phyloP scores from a whole-genome alignment of 2,113 vertebrate species.

The Rhadina sibilatrix region DNA sequence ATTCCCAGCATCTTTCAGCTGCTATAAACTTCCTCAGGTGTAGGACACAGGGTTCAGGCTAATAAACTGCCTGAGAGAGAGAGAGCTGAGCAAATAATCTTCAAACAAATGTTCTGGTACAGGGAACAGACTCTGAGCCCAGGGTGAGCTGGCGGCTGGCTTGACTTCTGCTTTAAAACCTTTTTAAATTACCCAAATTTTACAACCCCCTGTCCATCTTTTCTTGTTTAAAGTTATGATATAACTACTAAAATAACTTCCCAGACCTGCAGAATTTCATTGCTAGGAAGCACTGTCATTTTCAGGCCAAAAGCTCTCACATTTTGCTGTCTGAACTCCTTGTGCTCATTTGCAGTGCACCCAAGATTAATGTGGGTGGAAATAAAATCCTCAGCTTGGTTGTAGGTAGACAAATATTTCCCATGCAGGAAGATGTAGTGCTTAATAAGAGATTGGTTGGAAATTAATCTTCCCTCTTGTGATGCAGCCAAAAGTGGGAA shows the following conservation, averaged over 20 bases:
- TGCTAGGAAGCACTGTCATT: background rate
- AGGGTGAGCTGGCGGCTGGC: background rate
- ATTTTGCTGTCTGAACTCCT: background rate
- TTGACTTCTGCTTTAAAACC: background rate
- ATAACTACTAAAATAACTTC: background rate
- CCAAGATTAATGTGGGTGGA: background rate
- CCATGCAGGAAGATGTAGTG: background rate
- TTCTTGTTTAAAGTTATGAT: background rate
- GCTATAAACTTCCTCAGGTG: background rate
- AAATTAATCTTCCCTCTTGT: background rate
- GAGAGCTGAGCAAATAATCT: background rate
- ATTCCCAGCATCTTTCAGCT: background rate
- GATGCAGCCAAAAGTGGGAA: background rate
- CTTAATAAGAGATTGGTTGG: background rate
- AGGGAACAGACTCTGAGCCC: background rate
- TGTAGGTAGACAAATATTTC: background rate
- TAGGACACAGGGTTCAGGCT: background rate
- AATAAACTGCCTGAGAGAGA: background rate
- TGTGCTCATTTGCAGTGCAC: background rate
- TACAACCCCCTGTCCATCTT: background rate
- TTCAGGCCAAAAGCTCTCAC: background rate
- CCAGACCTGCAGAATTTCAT: background rate
- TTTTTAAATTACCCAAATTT: background rate
- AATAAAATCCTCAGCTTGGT: background rate
- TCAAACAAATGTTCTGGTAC: background rate